A percentile compares a stretch with the other conserved stretches of the same genome.
Evolutionary conservation across 2,888 invertebrate species (phyloP).

Genomic region (Neocrepidodera transversa): DNA sequence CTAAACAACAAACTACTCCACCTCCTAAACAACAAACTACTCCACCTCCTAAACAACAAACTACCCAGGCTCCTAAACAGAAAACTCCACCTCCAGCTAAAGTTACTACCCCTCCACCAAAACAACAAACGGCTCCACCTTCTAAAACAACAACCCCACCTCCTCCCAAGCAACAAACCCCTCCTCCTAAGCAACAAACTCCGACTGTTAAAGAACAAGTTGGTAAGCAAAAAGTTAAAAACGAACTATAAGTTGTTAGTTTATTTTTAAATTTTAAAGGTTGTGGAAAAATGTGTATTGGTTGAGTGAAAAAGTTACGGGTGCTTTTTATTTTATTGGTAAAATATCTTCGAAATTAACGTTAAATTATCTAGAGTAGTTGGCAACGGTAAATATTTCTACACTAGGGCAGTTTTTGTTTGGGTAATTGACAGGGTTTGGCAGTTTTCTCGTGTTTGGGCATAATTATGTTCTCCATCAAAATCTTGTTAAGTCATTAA

Average conservation of each 20-base stretch:
- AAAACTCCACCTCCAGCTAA: constrained; percentile 18
- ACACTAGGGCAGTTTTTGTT: background rate
- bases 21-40: constrained; percentile 22
- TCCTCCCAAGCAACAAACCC: constrained; percentile 37
- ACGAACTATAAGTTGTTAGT: constrained; percentile 17
- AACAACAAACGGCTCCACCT: constrained; percentile 19
- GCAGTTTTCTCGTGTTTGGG: background rate
- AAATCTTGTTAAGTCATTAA: background rate
- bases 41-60: constrained; percentile 35
- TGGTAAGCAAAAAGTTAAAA: constrained; percentile 6
- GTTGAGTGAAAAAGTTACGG: no score
- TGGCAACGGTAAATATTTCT: background rate
- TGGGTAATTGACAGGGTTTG: background rate
- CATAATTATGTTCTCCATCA: background rate
- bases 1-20: constrained; percentile 33
- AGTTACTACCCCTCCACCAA: background rate
- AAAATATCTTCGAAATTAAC: background rate
- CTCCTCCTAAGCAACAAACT: constrained; percentile 37
- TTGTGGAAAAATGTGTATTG: background rate
- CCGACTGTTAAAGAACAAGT: constrained; percentile 2
- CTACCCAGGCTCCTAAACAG: constrained; percentile 26
- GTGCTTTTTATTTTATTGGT: background rate
- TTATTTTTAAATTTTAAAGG: background rate
- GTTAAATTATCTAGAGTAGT: background rate
- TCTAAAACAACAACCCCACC: constrained; percentile 28